Percentiles rank a stretch among this genome's conserved stretches.
Conservation (phyloP, 2,113 vertebrate genomes). For the Hirundichthys speculiger region DNA sequence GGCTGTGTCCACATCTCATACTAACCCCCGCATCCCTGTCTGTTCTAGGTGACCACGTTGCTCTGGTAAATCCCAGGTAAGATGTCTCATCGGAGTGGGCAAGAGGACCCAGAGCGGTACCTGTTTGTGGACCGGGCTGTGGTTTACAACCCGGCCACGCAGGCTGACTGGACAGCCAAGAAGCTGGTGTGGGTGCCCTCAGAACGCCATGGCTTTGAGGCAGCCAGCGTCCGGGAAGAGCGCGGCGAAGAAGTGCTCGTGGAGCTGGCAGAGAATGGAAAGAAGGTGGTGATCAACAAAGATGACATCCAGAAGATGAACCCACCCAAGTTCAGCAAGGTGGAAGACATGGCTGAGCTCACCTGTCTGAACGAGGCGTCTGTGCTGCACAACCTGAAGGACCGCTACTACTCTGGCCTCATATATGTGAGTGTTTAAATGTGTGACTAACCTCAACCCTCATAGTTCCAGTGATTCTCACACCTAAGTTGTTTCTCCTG, state of each 20-base stretch:
- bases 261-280: slow-evolving; percentile 94
- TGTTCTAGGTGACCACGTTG: slow-evolving; percentile 61
- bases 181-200: slow-evolving; percentile 97
- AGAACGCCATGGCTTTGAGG: slow-evolving; percentile 95
- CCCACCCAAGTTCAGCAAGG: slow-evolving; percentile 97
- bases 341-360: slow-evolving; percentile 97
- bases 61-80: slow-evolving; percentile 67
- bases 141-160: slow-evolving; percentile 96
- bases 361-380: slow-evolving; percentile 97
- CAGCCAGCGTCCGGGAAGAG: slow-evolving; percentile 92
- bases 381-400: slow-evolving; percentile 95
- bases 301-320: slow-evolving; percentile 99
- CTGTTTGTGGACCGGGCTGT: slow-evolving; percentile 96
- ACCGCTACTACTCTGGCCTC: slow-evolving; percentile 96
- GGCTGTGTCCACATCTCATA: no score
- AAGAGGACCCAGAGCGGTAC: slow-evolving; percentile 95
- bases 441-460: slow-evolving; percentile 23
- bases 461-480: not conserved
- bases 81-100: slow-evolving; percentile 91
- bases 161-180: slow-evolving; percentile 97
- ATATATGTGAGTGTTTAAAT: slow-evolving; percentile 90
- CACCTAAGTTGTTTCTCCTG: not conserved
- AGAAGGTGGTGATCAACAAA: slow-evolving; percentile 93
- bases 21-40: not conserved
- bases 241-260: slow-evolving; percentile 92